Percentiles rank a stretch among this genome's conserved stretches.
Evolutionary conservation across 2,888 invertebrate species (phyloP).

Genomic region (Cheilosia vulpina): DNA sequence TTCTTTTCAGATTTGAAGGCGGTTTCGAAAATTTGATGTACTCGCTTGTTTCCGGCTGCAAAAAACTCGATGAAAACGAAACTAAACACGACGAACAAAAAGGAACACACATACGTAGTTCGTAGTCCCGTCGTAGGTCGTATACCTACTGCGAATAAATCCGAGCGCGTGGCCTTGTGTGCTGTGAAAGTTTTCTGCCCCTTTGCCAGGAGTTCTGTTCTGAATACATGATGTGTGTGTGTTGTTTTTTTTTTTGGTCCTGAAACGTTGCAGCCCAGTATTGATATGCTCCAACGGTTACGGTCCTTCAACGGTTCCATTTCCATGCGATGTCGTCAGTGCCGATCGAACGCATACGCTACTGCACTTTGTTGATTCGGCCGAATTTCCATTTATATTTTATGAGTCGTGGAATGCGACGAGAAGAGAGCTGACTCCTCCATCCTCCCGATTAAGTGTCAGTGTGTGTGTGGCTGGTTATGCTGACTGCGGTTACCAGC

Average conservation of each 20-base stretch:
- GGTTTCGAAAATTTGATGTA: constrained; percentile 17
- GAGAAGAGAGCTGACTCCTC: not conserved
- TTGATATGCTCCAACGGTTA: constrained; percentile 35
- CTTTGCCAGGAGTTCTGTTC: not conserved
- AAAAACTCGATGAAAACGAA: constrained; percentile 16
- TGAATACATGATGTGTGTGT: not conserved
- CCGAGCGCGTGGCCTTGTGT: constrained; percentile 18
- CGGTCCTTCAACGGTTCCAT: constrained; percentile 31
- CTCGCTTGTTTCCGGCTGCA: not conserved
- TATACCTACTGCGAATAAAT: constrained; percentile 1
- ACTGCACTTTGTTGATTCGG: constrained; percentile 17
- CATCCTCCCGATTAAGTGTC: not conserved
- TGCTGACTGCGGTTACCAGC: constrained; percentile 15
- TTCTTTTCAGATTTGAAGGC: constrained; percentile 23
- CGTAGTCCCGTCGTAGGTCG: not conserved
- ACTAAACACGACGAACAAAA: constrained; percentile 6
- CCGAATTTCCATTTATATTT: constrained; percentile 47
- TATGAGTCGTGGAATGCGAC: constrained; percentile 24
- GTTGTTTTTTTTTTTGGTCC: constrained; percentile 1
- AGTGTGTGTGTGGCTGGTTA: not conserved
- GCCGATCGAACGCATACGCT: constrained; percentile 16
- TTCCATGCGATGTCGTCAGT: constrained; percentile 15
- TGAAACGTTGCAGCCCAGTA: constrained; percentile 9
- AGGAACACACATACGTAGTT: not conserved
- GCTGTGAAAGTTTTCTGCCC: not conserved